These are phyloP conservation scores for Pogonus chalceus DNA, from an alignment of 1,140 invertebrate species.

Conservation along the genomic window DNA sequence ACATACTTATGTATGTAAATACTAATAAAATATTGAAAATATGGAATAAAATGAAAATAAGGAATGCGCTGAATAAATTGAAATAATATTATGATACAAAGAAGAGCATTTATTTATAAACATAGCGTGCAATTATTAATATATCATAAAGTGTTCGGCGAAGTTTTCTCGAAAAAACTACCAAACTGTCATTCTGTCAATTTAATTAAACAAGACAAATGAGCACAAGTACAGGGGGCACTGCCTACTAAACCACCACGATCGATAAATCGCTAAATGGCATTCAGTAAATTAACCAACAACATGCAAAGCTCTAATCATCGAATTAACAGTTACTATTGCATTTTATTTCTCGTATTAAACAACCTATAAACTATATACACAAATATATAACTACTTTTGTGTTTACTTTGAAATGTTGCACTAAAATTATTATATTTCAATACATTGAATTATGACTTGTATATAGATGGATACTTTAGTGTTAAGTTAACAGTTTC, in stretches of 20 bases:
- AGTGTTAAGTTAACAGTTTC: not conserved
- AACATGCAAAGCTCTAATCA: slow-evolving; percentile 7
- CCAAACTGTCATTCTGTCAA: slow-evolving; percentile 1
- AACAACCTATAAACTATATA: not conserved
- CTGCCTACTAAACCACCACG: not conserved
- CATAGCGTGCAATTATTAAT: slow-evolving; percentile 4
- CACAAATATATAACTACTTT: too few species aligned
- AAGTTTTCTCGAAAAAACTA: not conserved
- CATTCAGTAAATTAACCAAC: slow-evolving; percentile 1
- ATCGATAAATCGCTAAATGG: not conserved
- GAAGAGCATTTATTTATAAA: not conserved
- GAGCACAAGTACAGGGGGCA: not conserved
- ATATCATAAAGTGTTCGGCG: not conserved
- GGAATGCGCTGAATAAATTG: too few species aligned
- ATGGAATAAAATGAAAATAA: too few species aligned
- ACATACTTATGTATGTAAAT: too few species aligned
- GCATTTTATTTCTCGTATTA: not conserved
- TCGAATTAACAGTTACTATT: not conserved
- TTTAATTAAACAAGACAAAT: slow-evolving; percentile 6
- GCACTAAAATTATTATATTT: too few species aligned
- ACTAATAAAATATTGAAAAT: too few species aligned
- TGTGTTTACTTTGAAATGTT: too few species aligned
- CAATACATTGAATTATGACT: too few species aligned
- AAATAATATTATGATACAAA: too few species aligned
- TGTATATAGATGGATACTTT: not conserved